Conservation (phyloP, 2,113 vertebrate genomes). For the Mesembrinibis cayennensis region DNA sequence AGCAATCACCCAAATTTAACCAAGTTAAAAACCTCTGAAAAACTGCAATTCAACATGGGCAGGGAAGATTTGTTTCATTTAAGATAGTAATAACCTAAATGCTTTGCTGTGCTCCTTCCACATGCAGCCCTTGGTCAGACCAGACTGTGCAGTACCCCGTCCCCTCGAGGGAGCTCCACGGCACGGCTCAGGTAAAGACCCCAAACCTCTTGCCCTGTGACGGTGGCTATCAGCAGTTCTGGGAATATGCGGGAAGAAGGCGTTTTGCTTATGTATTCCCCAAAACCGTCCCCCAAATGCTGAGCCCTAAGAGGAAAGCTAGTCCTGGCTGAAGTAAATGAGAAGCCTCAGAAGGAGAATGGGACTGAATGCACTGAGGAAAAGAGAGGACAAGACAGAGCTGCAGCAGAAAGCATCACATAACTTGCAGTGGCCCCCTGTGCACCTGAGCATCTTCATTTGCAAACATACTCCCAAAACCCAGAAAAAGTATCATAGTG, state of each 20-base stretch:
- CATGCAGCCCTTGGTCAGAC: not conserved
- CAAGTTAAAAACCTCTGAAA: not conserved
- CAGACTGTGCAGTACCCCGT: not conserved
- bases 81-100: not conserved
- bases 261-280: not conserved
- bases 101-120: not conserved
- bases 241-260: not conserved
- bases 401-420: not conserved
- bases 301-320: not conserved
- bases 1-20: not conserved
- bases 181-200: not conserved
- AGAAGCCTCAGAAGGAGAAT: not conserved
- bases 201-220: not conserved
- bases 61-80: not conserved
- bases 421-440: not conserved
- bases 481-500: not conserved
- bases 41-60: not conserved
- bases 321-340: not conserved
- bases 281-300: not conserved
- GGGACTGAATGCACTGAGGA: not conserved
- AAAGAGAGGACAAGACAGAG: not conserved
- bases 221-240: not conserved
- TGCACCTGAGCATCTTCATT: not conserved
- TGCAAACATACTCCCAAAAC: not conserved
- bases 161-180: fast-evolving